These are phyloP conservation scores for Pediacus dermestoides DNA, from an alignment of 2,888 invertebrate genomes.

Conservation along the genomic window DNA sequence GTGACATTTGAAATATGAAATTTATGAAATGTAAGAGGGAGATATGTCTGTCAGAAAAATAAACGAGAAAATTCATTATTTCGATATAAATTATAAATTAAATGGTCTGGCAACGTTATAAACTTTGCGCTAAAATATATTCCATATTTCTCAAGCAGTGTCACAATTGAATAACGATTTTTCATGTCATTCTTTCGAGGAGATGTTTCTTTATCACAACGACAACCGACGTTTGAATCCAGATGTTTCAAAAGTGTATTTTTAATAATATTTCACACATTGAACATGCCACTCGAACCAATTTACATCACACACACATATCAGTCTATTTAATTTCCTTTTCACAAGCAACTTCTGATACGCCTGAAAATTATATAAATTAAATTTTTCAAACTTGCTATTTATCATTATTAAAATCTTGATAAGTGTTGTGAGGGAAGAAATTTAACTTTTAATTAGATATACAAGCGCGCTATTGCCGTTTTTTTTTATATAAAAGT, in stretches of 20 bases:
- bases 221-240: conserved; percentile 28
- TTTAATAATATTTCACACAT: conserved; percentile 33
- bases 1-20: conserved; percentile 7
- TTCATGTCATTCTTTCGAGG: conserved; percentile 30
- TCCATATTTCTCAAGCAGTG: conserved; percentile 20
- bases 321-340: conserved; percentile 4
- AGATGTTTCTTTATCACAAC: conserved; percentile 35
- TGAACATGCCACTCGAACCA: too few relatives aligned
- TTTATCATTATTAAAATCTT: conserved; percentile 26
- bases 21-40: conserved; percentile 1
- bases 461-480: too few relatives aligned
- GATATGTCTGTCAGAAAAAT: conserved; percentile 15
- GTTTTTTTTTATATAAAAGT: too few relatives aligned
- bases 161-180: conserved; percentile 35
- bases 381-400: conserved; percentile 7
- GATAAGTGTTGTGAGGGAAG: conserved; percentile 7
- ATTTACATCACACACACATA: too few relatives aligned
- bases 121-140: conserved; percentile 22
- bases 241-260: conserved; percentile 31
- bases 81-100: conserved; percentile 20
- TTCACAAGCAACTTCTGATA: background rate
- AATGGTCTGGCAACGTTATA: conserved; percentile 14
- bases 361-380: conserved; percentile 7
- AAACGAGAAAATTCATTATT: conserved; percentile 22
- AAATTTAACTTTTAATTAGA: conserved; percentile 4